Conservation (phyloP, 2,888 invertebrate species). For the Adineta ricciae region DNA sequence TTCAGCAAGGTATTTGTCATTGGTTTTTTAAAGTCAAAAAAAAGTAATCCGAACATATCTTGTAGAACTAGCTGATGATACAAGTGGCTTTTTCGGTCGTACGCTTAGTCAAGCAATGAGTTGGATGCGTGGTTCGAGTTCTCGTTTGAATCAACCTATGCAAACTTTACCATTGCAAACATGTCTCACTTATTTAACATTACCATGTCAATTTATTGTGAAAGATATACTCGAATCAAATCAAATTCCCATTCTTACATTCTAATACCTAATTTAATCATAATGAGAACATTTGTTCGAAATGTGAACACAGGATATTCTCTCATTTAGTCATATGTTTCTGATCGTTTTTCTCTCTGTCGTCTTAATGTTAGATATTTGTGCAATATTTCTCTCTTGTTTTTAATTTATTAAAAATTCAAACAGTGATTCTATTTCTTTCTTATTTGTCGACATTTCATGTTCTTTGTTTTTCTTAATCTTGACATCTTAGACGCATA, state of each 20-base stretch:
- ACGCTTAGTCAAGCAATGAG: slow-evolving; percentile 19
- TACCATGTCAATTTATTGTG: not conserved
- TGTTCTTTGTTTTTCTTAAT: not conserved
- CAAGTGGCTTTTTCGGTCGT: not conserved
- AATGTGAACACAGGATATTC: not conserved
- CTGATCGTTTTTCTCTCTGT: not conserved
- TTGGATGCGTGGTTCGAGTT: slow-evolving; percentile 13
- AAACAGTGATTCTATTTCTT: not conserved
- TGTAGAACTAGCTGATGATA: slow-evolving; percentile 3
- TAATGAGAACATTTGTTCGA: not conserved
- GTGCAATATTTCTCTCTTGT: not conserved
- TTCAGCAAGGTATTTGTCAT: slow-evolving; percentile 15
- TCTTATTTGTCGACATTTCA: not conserved
- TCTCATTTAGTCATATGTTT: not conserved
- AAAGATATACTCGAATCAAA: slow-evolving; percentile 9
- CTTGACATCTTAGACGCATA: not conserved
- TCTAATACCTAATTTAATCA: not conserved
- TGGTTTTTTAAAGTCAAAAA: no score
- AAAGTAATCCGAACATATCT: no score
- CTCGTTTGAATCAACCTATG: not conserved
- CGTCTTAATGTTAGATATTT: not conserved
- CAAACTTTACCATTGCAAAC: not conserved
- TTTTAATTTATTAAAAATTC: not conserved
- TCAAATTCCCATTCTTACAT: slow-evolving; percentile 6
- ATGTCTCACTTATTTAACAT: not conserved